Base-by-base conservation (phyloP, 2,797 vertebrate species). In the Aldrovandia affinis region DNA sequence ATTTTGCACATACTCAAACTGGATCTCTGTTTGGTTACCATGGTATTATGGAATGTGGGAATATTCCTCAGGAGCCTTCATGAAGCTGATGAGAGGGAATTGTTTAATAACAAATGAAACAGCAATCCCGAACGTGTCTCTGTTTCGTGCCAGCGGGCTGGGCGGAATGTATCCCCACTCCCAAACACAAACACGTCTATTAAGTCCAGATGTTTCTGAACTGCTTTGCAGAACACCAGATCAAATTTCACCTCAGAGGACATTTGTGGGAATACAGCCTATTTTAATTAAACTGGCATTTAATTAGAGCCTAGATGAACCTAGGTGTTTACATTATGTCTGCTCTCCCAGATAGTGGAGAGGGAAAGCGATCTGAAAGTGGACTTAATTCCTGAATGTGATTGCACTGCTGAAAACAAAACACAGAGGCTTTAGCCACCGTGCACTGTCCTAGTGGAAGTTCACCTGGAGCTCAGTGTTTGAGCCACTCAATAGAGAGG, bases 231-330 rank as follows among this genome's bases (percentile, higher is more conserved):
- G 65, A 0, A 15, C 65, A 36, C 30, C 12, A 22, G 33, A 20
- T 36, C 4, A 65, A 68, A 68, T 20, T 68, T 36, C 65, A 68
- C 65, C 65, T 68, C 65, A 10, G 63, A 68, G 65, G 36, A 36
- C 65, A 20, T 36, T 36, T 36, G 12, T 30, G 30, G 33, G 65
- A 36, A 68, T 6, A 15, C 30, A 5, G 10, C 65, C 65, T 85
- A 52, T 81, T 86, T 90, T 91, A 90, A 93, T 94, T 92, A 92
- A 93, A 90, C 89, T 88, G 88, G 73, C 88, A 92, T 94, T 93
- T 89, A 92, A 93, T 94, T 94, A 93, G 89, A 89, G 84, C 80
- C 61, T 6, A 50, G 47, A 86, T 73, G 84, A 87, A 87, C 7
- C 47, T 87, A 90, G 90, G 89, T 91, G 90, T 93, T 92, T 93